These are phyloP conservation scores for Crocallis elinguaria DNA, from an alignment of 2,888 invertebrate species.

Conservation along the genomic window DNA sequence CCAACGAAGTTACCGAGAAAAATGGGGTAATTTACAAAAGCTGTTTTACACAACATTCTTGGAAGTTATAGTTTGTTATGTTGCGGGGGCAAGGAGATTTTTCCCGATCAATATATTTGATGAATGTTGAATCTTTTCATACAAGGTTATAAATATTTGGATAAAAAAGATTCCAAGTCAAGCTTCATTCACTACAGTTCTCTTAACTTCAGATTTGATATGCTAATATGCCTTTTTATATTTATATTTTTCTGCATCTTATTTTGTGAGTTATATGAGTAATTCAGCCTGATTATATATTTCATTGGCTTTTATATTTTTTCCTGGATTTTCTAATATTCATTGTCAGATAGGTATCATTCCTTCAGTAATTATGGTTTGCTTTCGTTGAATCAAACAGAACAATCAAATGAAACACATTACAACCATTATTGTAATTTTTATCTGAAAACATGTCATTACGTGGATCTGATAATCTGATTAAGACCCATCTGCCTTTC, in stretches of 20 bases:
- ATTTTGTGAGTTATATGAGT: not conserved
- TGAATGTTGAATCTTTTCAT: slow-evolving; percentile 17
- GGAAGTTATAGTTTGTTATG: slow-evolving; percentile 30
- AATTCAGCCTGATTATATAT: not conserved
- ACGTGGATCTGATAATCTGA: slow-evolving; percentile 7
- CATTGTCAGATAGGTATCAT: not conserved
- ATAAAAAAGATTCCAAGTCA: slow-evolving; percentile 12
- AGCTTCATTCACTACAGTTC: slow-evolving; percentile 9
- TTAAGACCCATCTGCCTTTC: slow-evolving; percentile 73
- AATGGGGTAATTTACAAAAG: slow-evolving; percentile 25
- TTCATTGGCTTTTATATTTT: not conserved
- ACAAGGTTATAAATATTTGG: slow-evolving; percentile 18
- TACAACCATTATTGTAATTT: no score
- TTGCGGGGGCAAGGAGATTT: slow-evolving; percentile 32
- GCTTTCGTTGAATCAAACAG: not conserved
- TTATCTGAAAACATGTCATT: not conserved
- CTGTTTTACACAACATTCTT: slow-evolving; percentile 27
- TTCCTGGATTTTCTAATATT: not conserved
- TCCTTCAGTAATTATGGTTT: not conserved
- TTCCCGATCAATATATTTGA: slow-evolving; percentile 32
- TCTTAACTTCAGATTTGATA: not conserved
- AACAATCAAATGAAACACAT: no score
- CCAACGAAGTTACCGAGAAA: slow-evolving; percentile 30
- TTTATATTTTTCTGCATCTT: not conserved
- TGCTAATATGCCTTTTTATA: not conserved